phyloP scores from a whole-genome alignment of 2,797 vertebrate genomes.

The Spinibarbus caldwelli region DNA sequence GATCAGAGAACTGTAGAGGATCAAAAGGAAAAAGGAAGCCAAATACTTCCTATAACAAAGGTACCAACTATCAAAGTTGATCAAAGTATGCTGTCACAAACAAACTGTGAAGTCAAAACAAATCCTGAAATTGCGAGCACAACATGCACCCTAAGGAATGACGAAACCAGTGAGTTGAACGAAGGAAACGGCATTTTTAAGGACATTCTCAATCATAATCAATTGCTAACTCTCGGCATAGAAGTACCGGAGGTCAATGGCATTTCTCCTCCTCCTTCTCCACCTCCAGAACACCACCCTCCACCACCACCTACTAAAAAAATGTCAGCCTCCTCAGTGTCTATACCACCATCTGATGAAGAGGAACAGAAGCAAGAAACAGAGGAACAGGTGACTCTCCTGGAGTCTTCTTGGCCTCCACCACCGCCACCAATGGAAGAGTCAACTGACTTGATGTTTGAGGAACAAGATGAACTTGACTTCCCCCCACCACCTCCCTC shows the following conservation, averaged over 20 bases:
- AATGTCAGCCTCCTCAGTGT: too few relatives aligned
- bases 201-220: conserved; percentile 12
- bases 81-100: conserved; percentile 32
- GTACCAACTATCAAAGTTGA: conserved; percentile 62
- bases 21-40: conserved; percentile 50
- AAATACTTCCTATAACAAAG: conserved; percentile 62
- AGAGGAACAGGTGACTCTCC: conserved; percentile 44
- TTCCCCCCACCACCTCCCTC: conserved; percentile 82
- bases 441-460: conserved; percentile 82
- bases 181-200: conserved; percentile 5
- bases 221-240: conserved; percentile 45
- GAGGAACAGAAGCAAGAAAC: conserved; percentile 64
- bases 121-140: conserved; percentile 47
- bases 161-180: neutral
- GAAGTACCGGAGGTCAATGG: conserved; percentile 62
- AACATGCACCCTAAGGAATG: conserved; percentile 34
- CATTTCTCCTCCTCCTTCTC: conserved; percentile 80
- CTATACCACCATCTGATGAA: too few relatives aligned
- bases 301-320: conserved; percentile 86
- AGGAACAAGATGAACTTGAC: conserved; percentile 86
- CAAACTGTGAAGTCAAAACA: conserved; percentile 47
- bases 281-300: conserved; percentile 88
- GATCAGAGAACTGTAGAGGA: conserved; percentile 53
- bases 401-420: conserved; percentile 86
- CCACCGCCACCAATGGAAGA: conserved; percentile 88